Conservation (phyloP, 2,888 invertebrate genomes). For the Acronicta alni region DNA sequence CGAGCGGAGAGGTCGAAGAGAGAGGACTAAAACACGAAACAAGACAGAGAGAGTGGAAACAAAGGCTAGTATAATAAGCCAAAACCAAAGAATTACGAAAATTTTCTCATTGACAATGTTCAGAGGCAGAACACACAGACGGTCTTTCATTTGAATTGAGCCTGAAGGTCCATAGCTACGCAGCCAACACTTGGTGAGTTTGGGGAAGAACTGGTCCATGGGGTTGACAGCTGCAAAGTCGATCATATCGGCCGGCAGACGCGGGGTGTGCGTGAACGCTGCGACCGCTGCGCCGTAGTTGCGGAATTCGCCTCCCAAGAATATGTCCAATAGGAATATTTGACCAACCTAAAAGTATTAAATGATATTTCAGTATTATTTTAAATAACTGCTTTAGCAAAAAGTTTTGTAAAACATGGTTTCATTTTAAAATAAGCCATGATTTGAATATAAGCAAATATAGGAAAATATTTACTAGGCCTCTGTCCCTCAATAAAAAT, state of each 20-base stretch:
- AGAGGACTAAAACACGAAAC: conserved; percentile 90
- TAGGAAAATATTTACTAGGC: not conserved
- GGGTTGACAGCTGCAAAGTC: conserved; percentile 88
- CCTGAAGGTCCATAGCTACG: conserved; percentile 90
- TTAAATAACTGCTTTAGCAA: too few species aligned
- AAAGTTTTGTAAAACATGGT: too few species aligned
- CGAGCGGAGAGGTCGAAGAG: conserved; percentile 89
- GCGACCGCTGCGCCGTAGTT: conserved; percentile 89
- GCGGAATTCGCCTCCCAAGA: conserved; percentile 90
- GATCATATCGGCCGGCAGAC: conserved; percentile 63
- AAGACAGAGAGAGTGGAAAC: conserved; percentile 90
- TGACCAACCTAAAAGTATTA: conserved; percentile 89
- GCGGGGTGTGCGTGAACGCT: conserved; percentile 80
- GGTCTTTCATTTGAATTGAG: conserved; percentile 87
- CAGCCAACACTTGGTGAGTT: conserved; percentile 91
- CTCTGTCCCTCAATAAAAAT: not conserved
- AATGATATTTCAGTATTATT: not conserved
- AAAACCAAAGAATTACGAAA: conserved; percentile 93
- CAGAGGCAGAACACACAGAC: conserved; percentile 93
- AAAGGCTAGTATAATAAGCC: conserved; percentile 91
- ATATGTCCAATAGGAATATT: conserved; percentile 91
- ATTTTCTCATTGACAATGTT: conserved; percentile 95
- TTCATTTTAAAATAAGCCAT: not conserved
- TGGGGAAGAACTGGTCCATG: conserved; percentile 92
- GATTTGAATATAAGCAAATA: too few species aligned